phyloP scores from a whole-genome alignment of 2,888 invertebrate species.

The Eupithecia pulchellata region DNA sequence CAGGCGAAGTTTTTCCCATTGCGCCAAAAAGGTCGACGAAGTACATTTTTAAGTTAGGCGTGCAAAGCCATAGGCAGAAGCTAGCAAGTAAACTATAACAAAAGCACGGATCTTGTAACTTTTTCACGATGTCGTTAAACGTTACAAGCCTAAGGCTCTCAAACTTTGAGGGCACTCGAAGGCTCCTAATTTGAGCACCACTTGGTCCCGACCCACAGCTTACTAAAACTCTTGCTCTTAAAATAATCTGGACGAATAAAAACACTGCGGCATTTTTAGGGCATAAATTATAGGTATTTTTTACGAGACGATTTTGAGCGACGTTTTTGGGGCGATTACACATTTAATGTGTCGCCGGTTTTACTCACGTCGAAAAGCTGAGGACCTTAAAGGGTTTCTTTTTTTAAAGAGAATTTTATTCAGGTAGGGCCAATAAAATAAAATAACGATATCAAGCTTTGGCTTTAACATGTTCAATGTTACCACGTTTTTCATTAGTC shows the following conservation, averaged over 20 bases:
- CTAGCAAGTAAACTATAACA: background rate
- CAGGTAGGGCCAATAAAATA: background rate
- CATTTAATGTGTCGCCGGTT: background rate
- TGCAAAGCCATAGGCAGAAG: background rate
- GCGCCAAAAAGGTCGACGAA: background rate
- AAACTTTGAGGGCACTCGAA: slow-evolving; percentile 34
- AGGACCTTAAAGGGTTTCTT: background rate
- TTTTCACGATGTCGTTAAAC: slow-evolving; percentile 46
- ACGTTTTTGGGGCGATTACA: background rate
- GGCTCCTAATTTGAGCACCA: slow-evolving; percentile 34
- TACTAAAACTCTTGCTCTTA: background rate
- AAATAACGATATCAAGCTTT: background rate
- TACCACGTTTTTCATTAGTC: too few relatives aligned
- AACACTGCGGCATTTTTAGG: background rate
- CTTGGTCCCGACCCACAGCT: slow-evolving; percentile 13
- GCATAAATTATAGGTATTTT: background rate
- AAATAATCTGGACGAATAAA: background rate
- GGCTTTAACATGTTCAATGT: background rate
- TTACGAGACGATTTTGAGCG: background rate
- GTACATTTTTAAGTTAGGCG: background rate
- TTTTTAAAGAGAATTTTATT: background rate
- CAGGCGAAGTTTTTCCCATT: background rate
- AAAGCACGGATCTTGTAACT: slow-evolving; percentile 36
- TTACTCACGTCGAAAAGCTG: background rate
- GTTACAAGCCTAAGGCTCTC: slow-evolving; percentile 33